Base-by-base conservation (phyloP, 2,888 invertebrate genomes). In the Nomada fabriciana region DNA sequence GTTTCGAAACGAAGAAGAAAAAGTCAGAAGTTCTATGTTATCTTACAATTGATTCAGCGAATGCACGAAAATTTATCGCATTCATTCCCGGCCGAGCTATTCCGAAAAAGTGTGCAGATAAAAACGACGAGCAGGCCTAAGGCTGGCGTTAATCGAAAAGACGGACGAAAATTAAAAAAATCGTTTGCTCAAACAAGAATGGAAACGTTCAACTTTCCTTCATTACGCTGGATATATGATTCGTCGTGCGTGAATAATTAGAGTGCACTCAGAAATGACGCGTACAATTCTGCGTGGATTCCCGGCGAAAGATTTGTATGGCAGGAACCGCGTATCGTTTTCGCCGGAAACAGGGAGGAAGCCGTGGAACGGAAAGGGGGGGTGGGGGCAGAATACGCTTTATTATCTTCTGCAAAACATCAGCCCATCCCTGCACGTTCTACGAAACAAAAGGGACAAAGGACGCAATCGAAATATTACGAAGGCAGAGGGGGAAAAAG, bases 381-480 rank as follows among this genome's bases (percentile, higher is more conserved):
- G 55, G 10, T 23, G 15, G 20, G 76, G 79, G 55, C 67, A 65
- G 85, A 85, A 85, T 85, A 79, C 81, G 86, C 86, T 86, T 86
- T 85, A 86, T 86, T 86, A 86, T 86, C 86, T 79, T 82, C 76
- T 63, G 83, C 83, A 76, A 82, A 81, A 85, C 80, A 83, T 61
- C 60, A 29, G 52, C 64, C 59, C 83, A 71, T 52, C 68, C 83
- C 69, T 18, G 61, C 69, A 42, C 57, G 11, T 65, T 64, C 64
- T 10, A 36, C 53, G 53, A 78, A 80, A 85, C 85, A 85, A 86
- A 83, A 74, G 85, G 76, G 77, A 82, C 79, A 85, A 85, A 85
- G 85, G 79, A 71, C 79, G 76, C 82, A 82, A 85, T 85, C 85
- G 85, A 85, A 85, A 85, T 85, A 85, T 85, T 82, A 85, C 85